Conservation (phyloP, 2,797 vertebrate species). For the Anguilla obscura region DNA sequence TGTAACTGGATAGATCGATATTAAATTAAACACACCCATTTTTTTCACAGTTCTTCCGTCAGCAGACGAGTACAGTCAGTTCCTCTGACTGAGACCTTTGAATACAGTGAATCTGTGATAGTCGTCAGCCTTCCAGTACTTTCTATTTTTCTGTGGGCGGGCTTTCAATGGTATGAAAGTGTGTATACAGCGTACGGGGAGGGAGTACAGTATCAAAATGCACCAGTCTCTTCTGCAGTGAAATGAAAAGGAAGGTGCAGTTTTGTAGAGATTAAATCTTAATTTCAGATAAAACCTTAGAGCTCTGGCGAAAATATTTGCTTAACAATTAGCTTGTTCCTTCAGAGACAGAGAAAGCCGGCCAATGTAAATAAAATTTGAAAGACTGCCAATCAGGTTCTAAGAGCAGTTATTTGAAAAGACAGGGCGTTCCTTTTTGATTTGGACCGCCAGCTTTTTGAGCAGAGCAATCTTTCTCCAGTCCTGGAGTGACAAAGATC, state of each 20-base stretch:
- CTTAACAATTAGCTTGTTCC: background rate
- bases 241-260: background rate
- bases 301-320: constrained; percentile 6
- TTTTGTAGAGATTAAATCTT: constrained; percentile 6
- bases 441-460: background rate
- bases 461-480: background rate
- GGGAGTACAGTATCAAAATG: constrained; percentile 35
- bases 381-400: background rate
- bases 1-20: background rate
- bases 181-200: background rate
- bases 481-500: background rate
- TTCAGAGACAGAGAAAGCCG: background rate
- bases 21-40: background rate
- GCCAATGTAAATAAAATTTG: background rate
- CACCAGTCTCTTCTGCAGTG: constrained; percentile 45
- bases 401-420: background rate
- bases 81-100: constrained; percentile 37
- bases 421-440: background rate
- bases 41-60: constrained; percentile 51
- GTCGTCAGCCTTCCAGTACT: constrained; percentile 54
- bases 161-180: constrained; percentile 14
- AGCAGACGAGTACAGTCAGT: constrained; percentile 52
- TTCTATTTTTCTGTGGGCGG: constrained; percentile 25
- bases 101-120: constrained; percentile 41
- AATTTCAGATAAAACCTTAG: background rate